A percentile compares a stretch with the other conserved stretches of the same genome.
These are phyloP conservation scores for Neomicropteryx cornuta DNA, from an alignment of 1,140 invertebrate genomes.

Conservation along the genomic window DNA sequence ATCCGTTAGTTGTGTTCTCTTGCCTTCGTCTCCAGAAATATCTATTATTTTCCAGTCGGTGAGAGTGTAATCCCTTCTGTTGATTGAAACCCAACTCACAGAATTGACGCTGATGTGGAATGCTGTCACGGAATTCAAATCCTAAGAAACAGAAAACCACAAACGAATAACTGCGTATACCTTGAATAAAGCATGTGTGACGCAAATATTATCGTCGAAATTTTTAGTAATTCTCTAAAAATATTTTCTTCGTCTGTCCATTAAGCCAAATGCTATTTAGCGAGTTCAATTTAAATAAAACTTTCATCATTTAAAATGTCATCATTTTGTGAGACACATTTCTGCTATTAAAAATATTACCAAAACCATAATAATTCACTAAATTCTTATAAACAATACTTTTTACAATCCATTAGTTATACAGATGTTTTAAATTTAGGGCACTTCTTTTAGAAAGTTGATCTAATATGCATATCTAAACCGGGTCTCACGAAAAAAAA, in stretches of 20 bases:
- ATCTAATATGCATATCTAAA: too few species aligned
- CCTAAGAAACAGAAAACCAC: slow-evolving; percentile 18
- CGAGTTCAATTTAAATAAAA: slow-evolving; percentile 1
- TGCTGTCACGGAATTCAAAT: slow-evolving; percentile 24
- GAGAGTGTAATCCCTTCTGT: slow-evolving; percentile 25
- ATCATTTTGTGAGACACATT: too few species aligned
- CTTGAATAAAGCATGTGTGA: background rate
- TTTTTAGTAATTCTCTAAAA: background rate
- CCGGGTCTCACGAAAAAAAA: too few species aligned
- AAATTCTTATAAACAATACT: too few species aligned
- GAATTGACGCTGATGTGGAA: slow-evolving; percentile 27
- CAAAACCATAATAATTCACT: too few species aligned
- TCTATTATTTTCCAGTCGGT: slow-evolving; percentile 26
- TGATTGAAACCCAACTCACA: slow-evolving; percentile 29
- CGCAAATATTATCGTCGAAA: too few species aligned
- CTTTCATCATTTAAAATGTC: background rate
- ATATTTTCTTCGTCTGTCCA: background rate
- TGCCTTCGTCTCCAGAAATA: slow-evolving; percentile 25
- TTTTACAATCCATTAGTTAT: too few species aligned
- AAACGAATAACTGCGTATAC: background rate
- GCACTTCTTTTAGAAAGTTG: too few species aligned
- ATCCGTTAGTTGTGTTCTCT: slow-evolving; percentile 28
- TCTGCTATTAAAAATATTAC: too few species aligned
- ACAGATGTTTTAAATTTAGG: too few species aligned
- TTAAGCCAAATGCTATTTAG: background rate